phyloP scores from a whole-genome alignment of 2,888 invertebrate species.

The Alcis repandata region DNA sequence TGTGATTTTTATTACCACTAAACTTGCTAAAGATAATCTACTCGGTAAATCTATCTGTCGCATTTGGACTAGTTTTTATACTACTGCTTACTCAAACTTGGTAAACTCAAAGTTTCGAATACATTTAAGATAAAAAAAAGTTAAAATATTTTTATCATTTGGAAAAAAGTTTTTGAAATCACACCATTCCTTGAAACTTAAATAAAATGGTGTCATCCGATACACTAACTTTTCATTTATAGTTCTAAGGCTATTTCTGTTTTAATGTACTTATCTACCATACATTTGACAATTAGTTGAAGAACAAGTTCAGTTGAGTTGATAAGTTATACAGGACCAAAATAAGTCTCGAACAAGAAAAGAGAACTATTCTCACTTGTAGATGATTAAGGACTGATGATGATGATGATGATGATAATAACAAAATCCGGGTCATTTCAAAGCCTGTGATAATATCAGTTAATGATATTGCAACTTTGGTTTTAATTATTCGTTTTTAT shows the following conservation, averaged over 20 bases:
- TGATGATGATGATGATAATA: too few relatives aligned
- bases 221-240: too few relatives aligned
- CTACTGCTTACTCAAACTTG: constrained; percentile 4
- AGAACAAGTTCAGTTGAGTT: too few relatives aligned
- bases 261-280: too few relatives aligned
- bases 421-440: too few relatives aligned
- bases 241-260: too few relatives aligned
- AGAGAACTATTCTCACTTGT: too few relatives aligned
- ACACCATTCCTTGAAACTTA: background rate
- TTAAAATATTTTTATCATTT: background rate
- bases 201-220: too few relatives aligned
- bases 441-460: background rate
- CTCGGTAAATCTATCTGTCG: constrained; percentile 58
- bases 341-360: too few relatives aligned
- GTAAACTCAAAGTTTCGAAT: constrained; percentile 21
- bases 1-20: constrained; percentile 83
- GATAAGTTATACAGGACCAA: too few relatives aligned
- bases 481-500: background rate
- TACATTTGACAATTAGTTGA: too few relatives aligned
- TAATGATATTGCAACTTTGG: background rate
- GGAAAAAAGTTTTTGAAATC: background rate
- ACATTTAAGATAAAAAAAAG: background rate
- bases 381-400: too few relatives aligned
- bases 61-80: constrained; percentile 37
- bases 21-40: constrained; percentile 69